Evolutionary conservation across 2,888 invertebrate species (phyloP), one percentile per base, ranked within the genome.

Genomic region (Megalurothrips usitatus): DNA sequence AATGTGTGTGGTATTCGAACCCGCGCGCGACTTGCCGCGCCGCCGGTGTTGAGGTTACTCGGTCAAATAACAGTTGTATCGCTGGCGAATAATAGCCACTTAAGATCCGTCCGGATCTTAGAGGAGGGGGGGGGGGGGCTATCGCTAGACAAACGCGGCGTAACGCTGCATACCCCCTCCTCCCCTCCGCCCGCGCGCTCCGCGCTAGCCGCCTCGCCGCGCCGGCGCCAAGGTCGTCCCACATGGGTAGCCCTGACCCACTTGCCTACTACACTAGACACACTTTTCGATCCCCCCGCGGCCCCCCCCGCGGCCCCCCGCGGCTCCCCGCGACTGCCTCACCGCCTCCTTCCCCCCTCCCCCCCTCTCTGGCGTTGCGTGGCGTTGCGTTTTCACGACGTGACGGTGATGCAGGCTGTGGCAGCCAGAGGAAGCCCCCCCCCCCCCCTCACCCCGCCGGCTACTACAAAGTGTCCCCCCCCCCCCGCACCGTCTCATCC

Each of bases 401-500:
- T 58, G 58, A 58, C 58, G 34, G 34, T 43, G 34, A 43, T 2
- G 34, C 34, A 43, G 34, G 34, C 34, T 43, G 34, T 43, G 34
- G 34, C 34, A 43, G 34, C 34, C 34, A 43, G 34, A 43, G 34
- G 34, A 43, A 43, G 34, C 34, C 34, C 79, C 63, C 82, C 63
- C 81, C 80, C 34, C 75, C 80, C n/a, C 34, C 34, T 6, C 6
- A 43, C 34, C 34, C 28, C 34, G 26, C 80, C 81, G 79, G 80
- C 81, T 80, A 81, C 80, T 81, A 78, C 81, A 80, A 63, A 78
- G 81, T 81, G 78, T 81, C 78, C 34, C 80, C 79, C 82, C 79
- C 80, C 80, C 26, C 78, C 48, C 79, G 82, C 82, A 80, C 81
- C 81, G 80, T 79, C 81, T 82, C 82, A 52, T 48, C 79, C 63